Percentiles rank a stretch among this genome's conserved stretches.
phyloP scores from a whole-genome alignment of 2,797 vertebrate species.

The Anabacerthia variegaticeps region DNA sequence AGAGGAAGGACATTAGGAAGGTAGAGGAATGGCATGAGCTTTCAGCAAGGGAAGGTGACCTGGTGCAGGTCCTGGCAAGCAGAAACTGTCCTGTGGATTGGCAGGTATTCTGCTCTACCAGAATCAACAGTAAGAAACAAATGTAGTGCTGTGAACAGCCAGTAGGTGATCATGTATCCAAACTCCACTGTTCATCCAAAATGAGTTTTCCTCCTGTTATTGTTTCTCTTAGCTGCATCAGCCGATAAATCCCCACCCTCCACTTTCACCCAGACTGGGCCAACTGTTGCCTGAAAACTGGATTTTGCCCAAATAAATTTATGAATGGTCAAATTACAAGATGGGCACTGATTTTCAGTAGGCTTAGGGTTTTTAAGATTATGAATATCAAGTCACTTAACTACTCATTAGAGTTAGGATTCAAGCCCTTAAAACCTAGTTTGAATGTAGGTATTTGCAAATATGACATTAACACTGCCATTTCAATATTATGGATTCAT shows the following conservation, averaged over 20 bases:
- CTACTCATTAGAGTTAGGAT: not conserved
- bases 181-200: not conserved
- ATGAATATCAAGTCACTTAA: not conserved
- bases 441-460: not conserved
- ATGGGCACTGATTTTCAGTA: not conserved
- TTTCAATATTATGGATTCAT: not conserved
- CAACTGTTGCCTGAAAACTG: not conserved
- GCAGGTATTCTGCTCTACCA: not conserved
- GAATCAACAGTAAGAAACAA: fast-evolving
- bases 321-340: not conserved
- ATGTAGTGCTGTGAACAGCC: not conserved
- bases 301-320: not conserved
- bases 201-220: not conserved
- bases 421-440: not conserved
- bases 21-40: not conserved
- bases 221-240: not conserved
- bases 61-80: not conserved
- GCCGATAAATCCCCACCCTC: not conserved
- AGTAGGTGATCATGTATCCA: not conserved
- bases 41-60: not conserved
- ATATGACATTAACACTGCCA: not conserved
- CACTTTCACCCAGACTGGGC: not conserved
- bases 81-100: not conserved
- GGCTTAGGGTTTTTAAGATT: not conserved
- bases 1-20: not conserved